phyloP scores from a whole-genome alignment of 1,140 invertebrate genomes.

The Hylyphantes graminicola region DNA sequence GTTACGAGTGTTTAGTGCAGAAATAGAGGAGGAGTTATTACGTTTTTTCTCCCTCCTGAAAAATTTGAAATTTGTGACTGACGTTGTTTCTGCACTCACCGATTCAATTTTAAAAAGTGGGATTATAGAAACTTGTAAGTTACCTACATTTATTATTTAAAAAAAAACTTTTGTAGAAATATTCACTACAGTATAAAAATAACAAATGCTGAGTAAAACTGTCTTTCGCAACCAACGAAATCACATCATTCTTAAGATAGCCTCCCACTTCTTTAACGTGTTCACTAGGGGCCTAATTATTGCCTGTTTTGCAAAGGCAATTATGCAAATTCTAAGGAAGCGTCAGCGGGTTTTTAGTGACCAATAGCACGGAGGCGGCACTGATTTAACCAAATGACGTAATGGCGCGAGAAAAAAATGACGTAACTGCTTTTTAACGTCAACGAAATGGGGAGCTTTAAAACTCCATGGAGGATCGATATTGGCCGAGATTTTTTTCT shows the following conservation, averaged over 20 bases:
- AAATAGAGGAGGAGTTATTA: too few relatives aligned
- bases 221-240: background rate
- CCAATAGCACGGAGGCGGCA: constrained; percentile 34
- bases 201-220: too few relatives aligned
- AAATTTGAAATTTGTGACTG: too few relatives aligned
- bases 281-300: constrained; percentile 58
- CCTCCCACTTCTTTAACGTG: constrained; percentile 50
- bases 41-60: too few relatives aligned
- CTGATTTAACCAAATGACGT: constrained; percentile 46
- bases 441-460: constrained; percentile 22
- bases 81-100: too few relatives aligned
- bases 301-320: constrained; percentile 58
- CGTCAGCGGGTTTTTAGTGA: constrained; percentile 54
- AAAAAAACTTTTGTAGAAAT: too few relatives aligned
- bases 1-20: too few relatives aligned
- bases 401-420: constrained; percentile 7
- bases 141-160: too few relatives aligned
- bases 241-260: constrained; percentile 16
- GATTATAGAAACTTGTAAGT: too few relatives aligned
- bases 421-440: constrained; percentile 31
- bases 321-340: constrained; percentile 50
- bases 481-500: background rate
- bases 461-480: constrained; percentile 20
- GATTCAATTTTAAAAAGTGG: too few relatives aligned
- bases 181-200: too few relatives aligned